Base-by-base conservation (phyloP, 2,888 invertebrate species). In the Caenorhabditis sp. region DNA sequence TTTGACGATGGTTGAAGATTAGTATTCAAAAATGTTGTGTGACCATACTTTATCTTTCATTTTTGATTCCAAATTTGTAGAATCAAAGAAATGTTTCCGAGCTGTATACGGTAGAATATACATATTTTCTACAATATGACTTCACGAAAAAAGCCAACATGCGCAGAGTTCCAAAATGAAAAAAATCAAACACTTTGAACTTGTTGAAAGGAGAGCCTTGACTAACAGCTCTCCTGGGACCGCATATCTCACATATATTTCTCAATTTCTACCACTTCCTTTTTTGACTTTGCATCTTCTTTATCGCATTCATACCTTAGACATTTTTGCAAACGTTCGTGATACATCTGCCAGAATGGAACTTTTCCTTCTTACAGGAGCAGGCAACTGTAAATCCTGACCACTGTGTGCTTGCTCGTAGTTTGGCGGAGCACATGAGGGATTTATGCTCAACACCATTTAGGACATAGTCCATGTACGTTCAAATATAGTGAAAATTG, bases 271-370 rank as follows among this genome's bases (percentile, higher is more conserved):
- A 14, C 38, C 54, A 68, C 69, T 54, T 49, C 58, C 41, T 58
- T 68, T 61, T 69, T 59, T 76, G 22, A 24, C 47, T 68, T 59
- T 22, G 51, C 26, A 28, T 35, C 12, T 44, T 47, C 31, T 44
- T 19, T 38, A 16, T 14, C 10, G 26, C 22, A 16, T 54, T 22
- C 10, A 54, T 64, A 83, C 83, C 83, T 80, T 66, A n/a, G 83
- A 79, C 69, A 83, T 75, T 70, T 70, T 74, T 10, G 74, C 79
- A 47, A 83, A 83, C n/a, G 83, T 83, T 75, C 70, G 54, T 10
- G 83, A 83, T 22, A 83, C 83, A 83, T 83, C 79, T 44, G 75
- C 66, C 38, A 83, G 54, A 41, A 79, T 35, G 6, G 79, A 83
- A 75, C 59, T 63, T 79, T 77, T 79, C 44, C 83, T 28, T 31